A percentile compares a stretch with the other conserved stretches of the same genome.
Evolutionary conservation across 2,113 vertebrate genomes (phyloP).

Genomic region (Haemorhous mexicanus): DNA sequence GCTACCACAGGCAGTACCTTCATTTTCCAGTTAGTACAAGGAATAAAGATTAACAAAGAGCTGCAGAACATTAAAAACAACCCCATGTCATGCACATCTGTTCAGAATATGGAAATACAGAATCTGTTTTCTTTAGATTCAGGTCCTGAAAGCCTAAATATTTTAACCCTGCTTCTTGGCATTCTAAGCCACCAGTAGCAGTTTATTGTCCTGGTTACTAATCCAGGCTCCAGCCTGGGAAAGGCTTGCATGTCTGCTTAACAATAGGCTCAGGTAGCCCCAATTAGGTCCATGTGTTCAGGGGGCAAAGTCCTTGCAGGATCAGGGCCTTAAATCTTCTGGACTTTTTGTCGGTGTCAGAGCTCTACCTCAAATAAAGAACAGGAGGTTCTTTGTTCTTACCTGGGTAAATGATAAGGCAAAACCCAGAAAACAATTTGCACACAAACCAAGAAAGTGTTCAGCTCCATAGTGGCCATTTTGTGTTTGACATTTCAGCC

Average conservation of each 20-base stretch:
- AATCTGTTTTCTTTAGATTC: neutral
- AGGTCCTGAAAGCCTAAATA: neutral
- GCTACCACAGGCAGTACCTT: neutral
- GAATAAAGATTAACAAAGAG: neutral
- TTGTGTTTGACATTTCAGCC: neutral
- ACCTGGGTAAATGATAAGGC: neutral
- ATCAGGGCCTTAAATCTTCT: neutral
- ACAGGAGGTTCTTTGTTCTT: neutral
- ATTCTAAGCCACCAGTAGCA: neutral
- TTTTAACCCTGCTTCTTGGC: neutral
- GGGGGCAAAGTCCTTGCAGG: neutral
- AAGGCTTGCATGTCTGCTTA: neutral
- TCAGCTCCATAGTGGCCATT: neutral
- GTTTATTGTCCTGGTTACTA: conserved; percentile 2
- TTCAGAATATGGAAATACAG: neutral
- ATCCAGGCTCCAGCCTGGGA: neutral
- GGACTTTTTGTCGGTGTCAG: neutral
- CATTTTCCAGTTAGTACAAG: neutral
- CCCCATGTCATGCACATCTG: neutral
- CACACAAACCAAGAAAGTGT: neutral
- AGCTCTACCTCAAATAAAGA: neutral
- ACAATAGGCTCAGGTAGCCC: neutral
- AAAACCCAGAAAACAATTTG: neutral
- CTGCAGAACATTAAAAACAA: neutral
- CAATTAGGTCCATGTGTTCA: neutral